Conservation (phyloP, 2,113 vertebrate species). For the Oriolus oriolus region DNA sequence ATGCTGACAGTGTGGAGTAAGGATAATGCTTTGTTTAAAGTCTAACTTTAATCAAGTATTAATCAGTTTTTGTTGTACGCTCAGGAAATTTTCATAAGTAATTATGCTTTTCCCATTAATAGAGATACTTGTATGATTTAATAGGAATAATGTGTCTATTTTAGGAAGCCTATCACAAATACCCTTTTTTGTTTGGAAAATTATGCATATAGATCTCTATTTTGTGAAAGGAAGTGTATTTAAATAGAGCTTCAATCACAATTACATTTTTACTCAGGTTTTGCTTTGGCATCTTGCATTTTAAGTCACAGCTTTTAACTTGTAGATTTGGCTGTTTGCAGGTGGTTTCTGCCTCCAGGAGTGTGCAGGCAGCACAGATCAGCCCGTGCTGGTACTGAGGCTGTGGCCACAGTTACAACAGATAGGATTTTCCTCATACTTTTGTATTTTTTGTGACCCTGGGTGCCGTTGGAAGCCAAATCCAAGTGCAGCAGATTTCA, state of each 20-base stretch:
- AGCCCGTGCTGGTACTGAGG: background rate
- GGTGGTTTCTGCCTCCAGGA: background rate
- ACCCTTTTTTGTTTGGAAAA: conserved; percentile 15
- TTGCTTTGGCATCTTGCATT: background rate
- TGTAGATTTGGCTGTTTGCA: background rate
- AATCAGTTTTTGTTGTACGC: background rate
- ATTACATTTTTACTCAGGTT: background rate
- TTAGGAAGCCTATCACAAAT: conserved; percentile 44
- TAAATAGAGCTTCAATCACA: background rate
- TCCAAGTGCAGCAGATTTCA: background rate
- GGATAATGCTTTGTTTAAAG: conserved; percentile 32
- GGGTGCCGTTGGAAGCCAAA: background rate
- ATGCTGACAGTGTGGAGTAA: conserved; percentile 92
- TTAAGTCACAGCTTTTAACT: background rate
- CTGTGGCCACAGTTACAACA: background rate
- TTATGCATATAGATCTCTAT: background rate
- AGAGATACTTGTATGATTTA: conserved; percentile 45
- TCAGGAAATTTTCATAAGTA: conserved; percentile 27
- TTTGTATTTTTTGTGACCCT: background rate
- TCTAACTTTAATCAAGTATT: conserved; percentile 3
- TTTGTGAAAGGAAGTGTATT: background rate
- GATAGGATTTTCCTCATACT: background rate
- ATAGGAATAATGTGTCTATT: conserved; percentile 31
- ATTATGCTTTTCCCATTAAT: conserved; percentile 33
- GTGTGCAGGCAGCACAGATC: background rate